phyloP scores from a whole-genome alignment of 1,140 invertebrate species.

The Diachasma alloeum region DNA sequence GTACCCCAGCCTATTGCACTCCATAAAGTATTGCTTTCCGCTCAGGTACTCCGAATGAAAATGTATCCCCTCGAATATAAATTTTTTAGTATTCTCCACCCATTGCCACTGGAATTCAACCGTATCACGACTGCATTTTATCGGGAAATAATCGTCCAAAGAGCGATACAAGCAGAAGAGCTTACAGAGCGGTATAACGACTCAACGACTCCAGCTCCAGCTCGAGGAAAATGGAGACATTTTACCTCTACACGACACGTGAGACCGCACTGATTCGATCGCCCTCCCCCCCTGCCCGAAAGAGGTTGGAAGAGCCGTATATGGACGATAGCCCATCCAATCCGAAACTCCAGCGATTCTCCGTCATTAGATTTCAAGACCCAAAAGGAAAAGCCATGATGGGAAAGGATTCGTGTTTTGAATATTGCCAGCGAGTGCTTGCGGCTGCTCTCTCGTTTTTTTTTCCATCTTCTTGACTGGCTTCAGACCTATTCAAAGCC shows the following conservation, averaged over 20 bases:
- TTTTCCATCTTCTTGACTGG: neutral
- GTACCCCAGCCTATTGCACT: neutral
- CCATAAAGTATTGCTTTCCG: neutral
- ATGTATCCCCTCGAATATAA: neutral
- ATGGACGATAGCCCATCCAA: neutral
- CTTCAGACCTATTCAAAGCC: neutral
- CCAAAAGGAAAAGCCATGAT: neutral
- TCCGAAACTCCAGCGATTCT: neutral
- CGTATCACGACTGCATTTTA: neutral
- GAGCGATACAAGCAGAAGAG: neutral
- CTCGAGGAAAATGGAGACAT: neutral
- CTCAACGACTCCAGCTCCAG: neutral
- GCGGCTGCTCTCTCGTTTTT: neutral
- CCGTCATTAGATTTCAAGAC: constrained; percentile 1
- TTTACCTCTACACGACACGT: neutral
- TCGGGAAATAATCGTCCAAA: neutral
- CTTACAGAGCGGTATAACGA: neutral
- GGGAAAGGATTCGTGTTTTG: neutral
- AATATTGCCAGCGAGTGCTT: constrained; percentile 7
- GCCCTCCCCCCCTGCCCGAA: neutral
- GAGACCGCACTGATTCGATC: neutral
- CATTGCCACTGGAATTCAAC: neutral
- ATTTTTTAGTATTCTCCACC: neutral
- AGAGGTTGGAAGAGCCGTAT: neutral
- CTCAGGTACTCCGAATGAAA: neutral